Evolutionary conservation across 2,888 invertebrate genomes (phyloP), one percentile per base, ranked within the genome.

Genomic region (Oscheius sp.): DNA sequence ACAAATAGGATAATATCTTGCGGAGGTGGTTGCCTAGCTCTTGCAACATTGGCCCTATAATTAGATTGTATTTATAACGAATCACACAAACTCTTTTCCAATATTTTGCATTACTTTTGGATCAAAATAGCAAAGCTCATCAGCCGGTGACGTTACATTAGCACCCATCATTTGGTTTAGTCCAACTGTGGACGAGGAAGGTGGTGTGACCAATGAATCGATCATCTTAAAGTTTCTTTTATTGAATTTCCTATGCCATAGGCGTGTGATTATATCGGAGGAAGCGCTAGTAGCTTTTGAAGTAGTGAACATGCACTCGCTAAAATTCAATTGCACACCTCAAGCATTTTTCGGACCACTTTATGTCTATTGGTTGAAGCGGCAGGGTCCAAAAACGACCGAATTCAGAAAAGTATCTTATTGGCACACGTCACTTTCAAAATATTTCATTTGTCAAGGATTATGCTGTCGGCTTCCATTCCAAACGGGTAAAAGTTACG

Each of bases 81-180:
- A 41, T 49, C 22, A 32, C 24, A 63, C 28, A 73, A 17, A 83
- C 82, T 83, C 83, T 73, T 72, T 79, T 8, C 71, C 72, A 8
- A 69, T 68, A 41, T 81, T 85, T 80, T 94, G 92, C 64, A 95
- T 89, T 65, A 95, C 91, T 87, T 97, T 96, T 1, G 97, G 97
- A 89, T 98, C 97, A 86, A 95, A 91, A 88, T 95, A 96, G 73
- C 92, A 90, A 86, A 93, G 70, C 78, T 95, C 95, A 78, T 94
- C 93, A 62, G 91, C 91, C 86, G 93, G 93, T 61, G 88, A 92
- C 82, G 92, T 90, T 82, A 93, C 93, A 54, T 94, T 88, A 81
- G 92, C 91, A 86, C 97, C 96, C 9, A 95, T 94, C 71, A 94
- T 92, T 54, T 74, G 93, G 59, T 73, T 76, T 5, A 77, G 70